Percentiles rank a stretch among this genome's conserved stretches.
These are phyloP conservation scores for Ianthella basta DNA, from an alignment of 37 sponge, comb jelly and placozoan genomes.

Conservation along the genomic window DNA sequence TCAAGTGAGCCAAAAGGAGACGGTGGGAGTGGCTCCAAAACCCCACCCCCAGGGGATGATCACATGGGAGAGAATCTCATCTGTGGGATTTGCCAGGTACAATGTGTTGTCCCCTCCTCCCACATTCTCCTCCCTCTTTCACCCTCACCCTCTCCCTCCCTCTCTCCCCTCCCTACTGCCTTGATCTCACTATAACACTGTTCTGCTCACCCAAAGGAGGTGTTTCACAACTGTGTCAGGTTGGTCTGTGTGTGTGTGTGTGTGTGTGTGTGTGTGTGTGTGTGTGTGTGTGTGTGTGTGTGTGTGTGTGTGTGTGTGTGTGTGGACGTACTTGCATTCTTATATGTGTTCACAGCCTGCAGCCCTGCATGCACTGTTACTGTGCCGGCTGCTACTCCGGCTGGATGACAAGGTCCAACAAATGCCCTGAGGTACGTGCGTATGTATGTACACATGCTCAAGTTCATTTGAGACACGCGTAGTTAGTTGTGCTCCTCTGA, in stretches of 20 bases:
- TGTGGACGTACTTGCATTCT: neutral
- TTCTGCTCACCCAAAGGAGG: neutral
- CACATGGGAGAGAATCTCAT: constrained; percentile 73
- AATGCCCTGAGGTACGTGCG: constrained; percentile 81
- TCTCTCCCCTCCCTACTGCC: too few relatives aligned
- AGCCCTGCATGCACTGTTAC: constrained; percentile 93
- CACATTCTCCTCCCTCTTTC: too few relatives aligned
- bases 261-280: neutral
- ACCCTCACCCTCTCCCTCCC: too few relatives aligned
- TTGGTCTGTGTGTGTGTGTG: neutral
- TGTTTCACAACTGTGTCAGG: neutral
- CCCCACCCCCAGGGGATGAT: constrained; percentile 28
- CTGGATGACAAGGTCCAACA: constrained; percentile 86
- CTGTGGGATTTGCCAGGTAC: constrained; percentile 88
- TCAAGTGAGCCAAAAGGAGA: neutral
- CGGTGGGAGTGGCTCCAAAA: neutral
- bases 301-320: neutral
- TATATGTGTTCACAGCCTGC: constrained; percentile 54
- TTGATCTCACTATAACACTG: too few relatives aligned
- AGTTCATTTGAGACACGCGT: neutral
- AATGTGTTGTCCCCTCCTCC: too few relatives aligned
- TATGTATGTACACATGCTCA: neutral
- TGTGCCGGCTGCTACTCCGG: constrained; percentile 95
- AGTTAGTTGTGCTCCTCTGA: too few relatives aligned
- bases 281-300: neutral